phyloP scores from a whole-genome alignment of 2,113 vertebrate genomes.

The Cariama cristata region DNA sequence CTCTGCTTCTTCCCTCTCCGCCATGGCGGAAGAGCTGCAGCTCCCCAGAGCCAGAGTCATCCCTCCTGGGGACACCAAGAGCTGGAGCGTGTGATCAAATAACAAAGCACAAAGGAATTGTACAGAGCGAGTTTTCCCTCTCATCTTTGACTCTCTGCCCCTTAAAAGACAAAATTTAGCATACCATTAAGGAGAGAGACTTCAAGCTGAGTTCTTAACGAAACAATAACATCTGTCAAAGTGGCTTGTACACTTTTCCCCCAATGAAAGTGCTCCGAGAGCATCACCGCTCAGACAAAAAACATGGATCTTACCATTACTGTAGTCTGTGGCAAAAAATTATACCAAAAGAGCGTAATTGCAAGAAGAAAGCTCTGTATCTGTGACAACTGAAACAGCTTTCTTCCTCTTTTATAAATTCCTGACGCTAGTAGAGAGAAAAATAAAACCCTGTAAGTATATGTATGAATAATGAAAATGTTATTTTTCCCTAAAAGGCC shows the following conservation, averaged over 20 bases:
- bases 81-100: not conserved
- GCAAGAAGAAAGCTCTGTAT: not conserved
- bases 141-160: not conserved
- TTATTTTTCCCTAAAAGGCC: not conserved
- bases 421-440: not conserved
- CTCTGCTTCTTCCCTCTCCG: not conserved
- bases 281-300: not conserved
- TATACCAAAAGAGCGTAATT: not conserved
- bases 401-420: not conserved
- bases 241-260: not conserved
- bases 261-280: not conserved
- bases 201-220: not conserved
- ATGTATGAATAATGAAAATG: not conserved
- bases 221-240: not conserved
- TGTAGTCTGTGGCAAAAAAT: not conserved
- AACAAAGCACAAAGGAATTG: not conserved
- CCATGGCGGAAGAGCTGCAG: rapidly evolving
- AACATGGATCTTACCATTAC: rapidly evolving
- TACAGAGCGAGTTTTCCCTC: not conserved
- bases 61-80: not conserved
- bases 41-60: not conserved
- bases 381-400: not conserved
- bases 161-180: not conserved
- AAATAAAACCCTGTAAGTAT: not conserved
- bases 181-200: not conserved